phyloP scores from a whole-genome alignment of 2,113 vertebrate genomes.

The Himantopus leucocephalus region DNA sequence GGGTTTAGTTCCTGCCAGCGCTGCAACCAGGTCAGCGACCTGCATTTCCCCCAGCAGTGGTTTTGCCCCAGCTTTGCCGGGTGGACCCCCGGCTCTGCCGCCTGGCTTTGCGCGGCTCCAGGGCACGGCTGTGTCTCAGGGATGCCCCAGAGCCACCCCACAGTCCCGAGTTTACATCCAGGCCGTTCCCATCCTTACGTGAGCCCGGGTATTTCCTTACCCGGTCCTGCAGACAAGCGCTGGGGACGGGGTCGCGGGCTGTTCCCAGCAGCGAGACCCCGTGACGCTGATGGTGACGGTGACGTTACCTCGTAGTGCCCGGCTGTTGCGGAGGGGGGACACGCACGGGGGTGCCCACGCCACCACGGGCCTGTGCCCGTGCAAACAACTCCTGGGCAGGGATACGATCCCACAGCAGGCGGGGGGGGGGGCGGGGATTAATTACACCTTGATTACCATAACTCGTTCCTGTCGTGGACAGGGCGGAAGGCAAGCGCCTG shows the following conservation, averaged over 20 bases:
- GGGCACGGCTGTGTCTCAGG: rapidly evolving
- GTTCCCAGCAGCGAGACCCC: neutral
- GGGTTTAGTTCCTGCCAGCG: neutral
- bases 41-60: neutral
- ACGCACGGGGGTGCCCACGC: neutral
- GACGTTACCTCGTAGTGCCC: neutral
- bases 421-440: neutral
- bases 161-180: neutral
- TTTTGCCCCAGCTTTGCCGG: neutral
- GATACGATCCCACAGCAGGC: too few relatives aligned
- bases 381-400: neutral
- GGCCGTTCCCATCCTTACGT: rapidly evolving
- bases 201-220: neutral
- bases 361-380: neutral
- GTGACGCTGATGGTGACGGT: neutral
- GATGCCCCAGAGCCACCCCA: rapidly evolving
- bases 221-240: rapidly evolving
- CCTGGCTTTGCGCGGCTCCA: too few relatives aligned
- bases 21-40: neutral
- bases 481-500: neutral
- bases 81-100: neutral
- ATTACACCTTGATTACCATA: neutral
- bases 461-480: neutral
- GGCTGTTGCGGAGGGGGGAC: too few relatives aligned
- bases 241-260: rapidly evolving